Base-by-base conservation (phyloP, 1,140 invertebrate genomes). In the Mesaphorura yosii region DNA sequence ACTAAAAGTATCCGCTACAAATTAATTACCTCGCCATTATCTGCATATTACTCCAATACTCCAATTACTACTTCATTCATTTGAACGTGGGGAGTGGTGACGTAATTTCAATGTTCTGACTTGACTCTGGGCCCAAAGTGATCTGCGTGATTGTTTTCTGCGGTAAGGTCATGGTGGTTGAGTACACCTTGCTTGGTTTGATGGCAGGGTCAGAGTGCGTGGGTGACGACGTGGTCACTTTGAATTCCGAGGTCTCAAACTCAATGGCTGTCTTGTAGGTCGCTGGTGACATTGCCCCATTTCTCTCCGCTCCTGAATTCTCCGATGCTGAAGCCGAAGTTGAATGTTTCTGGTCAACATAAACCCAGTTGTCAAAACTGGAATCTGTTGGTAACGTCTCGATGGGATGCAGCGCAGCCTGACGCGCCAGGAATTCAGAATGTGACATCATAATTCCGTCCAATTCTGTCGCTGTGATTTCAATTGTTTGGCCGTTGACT, bases 321-420 rank as follows among this genome's bases (percentile, higher is more conserved):
- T 53, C 40, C 17, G 47, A 44, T 5, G 29, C 20, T 0, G 42
- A 45, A 7, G 47, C 19, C 17, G 47, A 44, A 6, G 22, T 26
- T 1, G 42, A 38, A 7, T 51, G n/a, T 41, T 61, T 54, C 25
- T 54, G 51, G 7, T 66, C 64, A 12, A 65, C 57, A 46, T 64
- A 66, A 7, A 63, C 60, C 64, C 64, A 66, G 17, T 62, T 59
- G 17, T 66, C 64, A 48, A 64, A 65, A 28, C 59, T 63, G 5
- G 56, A 44, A 22, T 52, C 47, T 25, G 3, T 51, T 31, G 2
- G 31, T 28, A 19, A 34, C 22, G 17, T 31, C 28, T 3, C 14
- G 14, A 7, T 29, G 19, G 3, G 17, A 23, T n/a, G 31, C 20
- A 14, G 34, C 22, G 42, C 50, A 23, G 44, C 50, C 49, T 52